phyloP scores from a whole-genome alignment of 2,113 vertebrate species.

The Rhegmatorhina hoffmannsi region DNA sequence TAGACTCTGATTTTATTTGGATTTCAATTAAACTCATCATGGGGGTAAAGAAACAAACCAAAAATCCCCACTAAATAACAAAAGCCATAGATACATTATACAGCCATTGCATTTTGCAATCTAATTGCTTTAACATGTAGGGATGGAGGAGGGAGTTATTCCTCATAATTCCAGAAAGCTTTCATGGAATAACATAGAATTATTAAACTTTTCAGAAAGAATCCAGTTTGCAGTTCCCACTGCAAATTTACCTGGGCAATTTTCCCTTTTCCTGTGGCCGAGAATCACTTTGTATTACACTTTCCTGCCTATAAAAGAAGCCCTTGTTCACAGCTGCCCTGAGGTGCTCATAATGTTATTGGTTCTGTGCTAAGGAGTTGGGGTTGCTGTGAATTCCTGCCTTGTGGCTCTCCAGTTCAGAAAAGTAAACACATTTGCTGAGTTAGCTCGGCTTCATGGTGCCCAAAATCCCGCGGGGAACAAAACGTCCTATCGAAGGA shows the following conservation, averaged over 20 bases:
- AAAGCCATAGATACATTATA: neutral
- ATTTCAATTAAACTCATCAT: neutral
- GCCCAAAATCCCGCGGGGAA: slow-evolving; percentile 54
- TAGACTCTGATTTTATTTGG: neutral
- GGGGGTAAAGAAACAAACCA: neutral
- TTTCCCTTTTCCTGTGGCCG: slow-evolving; percentile 45
- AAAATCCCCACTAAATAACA: neutral
- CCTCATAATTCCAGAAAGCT: slow-evolving; percentile 2
- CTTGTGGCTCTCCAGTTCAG: slow-evolving; percentile 66
- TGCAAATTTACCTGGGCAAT: slow-evolving; percentile 48
- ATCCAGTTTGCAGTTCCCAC: slow-evolving; percentile 25
- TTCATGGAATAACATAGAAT: slow-evolving; percentile 13
- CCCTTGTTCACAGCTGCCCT: slow-evolving; percentile 69
- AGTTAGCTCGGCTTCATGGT: slow-evolving; percentile 9
- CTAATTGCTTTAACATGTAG: slow-evolving; percentile 44
- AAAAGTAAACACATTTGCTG: slow-evolving; percentile 60
- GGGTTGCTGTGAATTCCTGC: slow-evolving; percentile 72
- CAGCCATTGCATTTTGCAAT: neutral
- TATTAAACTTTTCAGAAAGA: slow-evolving; percentile 52
- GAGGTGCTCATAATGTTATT: slow-evolving; percentile 69
- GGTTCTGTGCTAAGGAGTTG: slow-evolving; percentile 54
- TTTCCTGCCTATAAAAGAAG: slow-evolving; percentile 65
- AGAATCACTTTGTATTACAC: slow-evolving; percentile 56
- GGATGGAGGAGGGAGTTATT: neutral
- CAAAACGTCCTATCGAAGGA: slow-evolving; percentile 55